Base-by-base conservation (phyloP, 2,888 invertebrate species). In the Argyra leucocephala region DNA sequence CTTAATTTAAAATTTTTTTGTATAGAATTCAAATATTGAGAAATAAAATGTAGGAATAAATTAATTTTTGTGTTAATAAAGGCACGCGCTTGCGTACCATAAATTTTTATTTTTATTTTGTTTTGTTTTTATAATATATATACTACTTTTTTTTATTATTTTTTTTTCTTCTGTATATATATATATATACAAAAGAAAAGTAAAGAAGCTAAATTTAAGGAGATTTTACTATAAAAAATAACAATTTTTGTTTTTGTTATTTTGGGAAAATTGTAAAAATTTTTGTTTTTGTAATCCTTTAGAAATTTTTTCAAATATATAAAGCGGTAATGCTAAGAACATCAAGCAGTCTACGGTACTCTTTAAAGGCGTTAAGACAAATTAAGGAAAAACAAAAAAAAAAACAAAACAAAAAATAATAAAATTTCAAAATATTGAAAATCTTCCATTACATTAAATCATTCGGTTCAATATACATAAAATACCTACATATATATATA, bases 321-420 rank as follows among this genome's bases (percentile, higher is more conserved):
- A 57, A 57, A 57, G 22, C 57, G 57, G 6, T 37, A 5, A 37
- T 10, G 37, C 12, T 37, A 12, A 15, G 15, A 37, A 37, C 12
- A 15, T n/a, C 22, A 61, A 64, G 58, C 68, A 68, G 68, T 68
- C 68, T 68, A 66, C 68, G 67, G 68, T 68, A 64, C 48, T 65
- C 67, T 68, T 59, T 67, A 61, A 67, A 61, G 66, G 67, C 62
- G 67, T 65, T 67, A 67, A 66, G 65, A 37, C 37, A 68, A 67
- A 66, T 59, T 63, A 62, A 62, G n/a, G n/a, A n/a, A n/a, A n/a
- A n/a, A n/a, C n/a, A 65, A 65, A 26, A 48, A 63, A 57, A 63
- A 63, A 36, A 2, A 36, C 21, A n/a, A 31, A 26, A 61, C 18
- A 61, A 61, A 24, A n/a, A 36, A 36, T 22, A 31, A 36, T 1